phyloP scores from a whole-genome alignment of 2,113 vertebrate species.

The Scophthalmus maximus region DNA sequence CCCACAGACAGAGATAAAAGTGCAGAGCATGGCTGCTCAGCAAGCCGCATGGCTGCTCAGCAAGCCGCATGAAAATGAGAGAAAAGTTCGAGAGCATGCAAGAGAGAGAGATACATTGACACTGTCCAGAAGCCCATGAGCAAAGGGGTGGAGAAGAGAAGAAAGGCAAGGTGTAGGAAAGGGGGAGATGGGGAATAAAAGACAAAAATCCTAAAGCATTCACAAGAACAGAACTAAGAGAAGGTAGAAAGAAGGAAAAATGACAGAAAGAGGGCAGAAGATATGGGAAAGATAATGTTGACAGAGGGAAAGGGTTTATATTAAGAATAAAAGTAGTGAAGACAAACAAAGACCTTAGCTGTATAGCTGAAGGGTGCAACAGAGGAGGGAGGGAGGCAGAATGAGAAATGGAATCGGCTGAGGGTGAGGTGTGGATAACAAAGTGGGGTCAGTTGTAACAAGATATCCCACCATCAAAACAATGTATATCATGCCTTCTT shows the following conservation, averaged over 20 bases:
- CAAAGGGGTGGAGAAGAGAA: background rate
- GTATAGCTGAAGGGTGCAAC: background rate
- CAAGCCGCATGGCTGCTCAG: conserved; percentile 56
- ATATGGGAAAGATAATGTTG: background rate
- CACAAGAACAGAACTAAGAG: background rate
- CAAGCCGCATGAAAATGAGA: conserved; percentile 63
- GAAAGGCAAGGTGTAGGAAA: conserved; percentile 13
- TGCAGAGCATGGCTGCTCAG: conserved; percentile 49
- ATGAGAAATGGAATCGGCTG: conserved; percentile 36
- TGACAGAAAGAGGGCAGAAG: too few species aligned
- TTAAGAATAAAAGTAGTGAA: background rate
- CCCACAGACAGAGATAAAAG: conserved; percentile 82
- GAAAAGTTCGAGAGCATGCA: conserved; percentile 17
- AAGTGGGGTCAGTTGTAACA: conserved; percentile 51
- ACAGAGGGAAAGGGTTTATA: background rate
- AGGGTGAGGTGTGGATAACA: conserved; percentile 45
- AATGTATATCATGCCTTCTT: conserved; percentile 47
- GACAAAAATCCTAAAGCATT: conserved; percentile 7
- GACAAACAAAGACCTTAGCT: conserved; percentile 6
- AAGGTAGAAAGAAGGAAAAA: background rate
- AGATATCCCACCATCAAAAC: conserved; percentile 44
- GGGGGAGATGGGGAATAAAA: conserved; percentile 7
- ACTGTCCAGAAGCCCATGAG: conserved; percentile 25
- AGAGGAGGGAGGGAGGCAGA: background rate
- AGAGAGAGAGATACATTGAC: conserved; percentile 26